Base-by-base conservation (phyloP, 2,113 vertebrate genomes). In the Barbus barbus region DNA sequence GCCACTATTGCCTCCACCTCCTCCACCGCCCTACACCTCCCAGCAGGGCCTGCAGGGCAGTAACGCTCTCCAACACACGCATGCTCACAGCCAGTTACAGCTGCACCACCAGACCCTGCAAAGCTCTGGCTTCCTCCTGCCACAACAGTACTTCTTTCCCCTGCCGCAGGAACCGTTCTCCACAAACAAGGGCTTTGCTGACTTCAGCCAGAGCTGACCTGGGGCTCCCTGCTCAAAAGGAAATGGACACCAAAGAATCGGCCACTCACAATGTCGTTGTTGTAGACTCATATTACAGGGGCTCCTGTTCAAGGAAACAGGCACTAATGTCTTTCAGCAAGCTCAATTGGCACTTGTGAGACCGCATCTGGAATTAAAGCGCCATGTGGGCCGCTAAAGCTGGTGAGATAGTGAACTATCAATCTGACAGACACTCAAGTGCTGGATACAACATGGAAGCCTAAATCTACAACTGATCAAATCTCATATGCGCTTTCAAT, bases 121-220 rank as follows among this genome's bases (percentile, higher is more conserved):
- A 87, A 92, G 92, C 0, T 85, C 96, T 0, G 93, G 95, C 31
- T 98, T 98, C 90, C 93, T 97, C 74, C 91, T 97, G 78, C 95
- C 97, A 0, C 94, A 97, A 12, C 97, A 96, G 0, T 98, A 96
- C 92, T 97, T 97, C 77, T 99, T 96, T 87, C 94, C 96, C 0
- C 88, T 97, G 77, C 96, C 96, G 88, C 91, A 96, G 0, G 98
- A 98, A 61, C 90, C 95, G n/a, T 94, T 96, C 4, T 36, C 94
- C 0, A 88, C 92, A 0, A 93, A 94, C 84, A 98, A 98, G 87
- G 94, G 93, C 88, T 96, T 97, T 73, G 93, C 95, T 0, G 97
- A 99, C 86, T 97, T 97, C 83, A 92, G 93, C 74, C 96, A 97
- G 91, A 96, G 95, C 88, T 98, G 95, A 98, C 80, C 51, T 73